phyloP scores from a whole-genome alignment of 2,888 invertebrate species.

The Phaonia tiefii region DNA sequence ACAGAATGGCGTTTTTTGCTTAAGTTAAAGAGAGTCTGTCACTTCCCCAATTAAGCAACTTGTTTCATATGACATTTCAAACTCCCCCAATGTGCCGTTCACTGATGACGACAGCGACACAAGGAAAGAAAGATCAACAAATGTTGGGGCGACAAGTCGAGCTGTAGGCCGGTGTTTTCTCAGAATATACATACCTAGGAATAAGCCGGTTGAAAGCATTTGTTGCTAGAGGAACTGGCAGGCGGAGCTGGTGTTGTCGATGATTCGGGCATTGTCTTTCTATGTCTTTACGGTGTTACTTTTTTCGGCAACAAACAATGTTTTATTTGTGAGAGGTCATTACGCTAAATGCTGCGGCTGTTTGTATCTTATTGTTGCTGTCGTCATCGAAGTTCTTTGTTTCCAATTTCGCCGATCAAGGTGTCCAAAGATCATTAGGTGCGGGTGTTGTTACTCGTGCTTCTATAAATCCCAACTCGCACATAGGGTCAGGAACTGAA shows the following conservation, averaged over 20 bases:
- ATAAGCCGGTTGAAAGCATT: constrained; percentile 16
- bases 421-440: constrained; percentile 53
- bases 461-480: constrained; percentile 18
- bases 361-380: neutral
- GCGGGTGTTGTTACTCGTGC: constrained; percentile 49
- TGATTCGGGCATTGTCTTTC: constrained; percentile 42
- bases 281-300: constrained; percentile 15
- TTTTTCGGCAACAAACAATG: constrained; percentile 28
- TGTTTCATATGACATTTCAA: neutral
- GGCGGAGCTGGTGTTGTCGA: constrained; percentile 46
- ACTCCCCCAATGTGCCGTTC: constrained; percentile 10
- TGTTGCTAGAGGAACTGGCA: constrained; percentile 46
- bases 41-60: neutral
- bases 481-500: neutral
- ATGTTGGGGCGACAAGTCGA: constrained; percentile 52
- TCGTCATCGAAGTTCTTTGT: neutral
- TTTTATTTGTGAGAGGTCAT: constrained; percentile 49
- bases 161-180: constrained; percentile 38
- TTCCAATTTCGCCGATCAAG: neutral
- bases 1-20: too few relatives aligned
- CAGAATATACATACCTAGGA: constrained; percentile 35
- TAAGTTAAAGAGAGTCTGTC: too few relatives aligned
- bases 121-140: constrained; percentile 16
- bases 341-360: constrained; percentile 53
- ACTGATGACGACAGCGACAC: neutral